These are phyloP conservation scores for Ciconia maguari DNA, from an alignment of 2,113 vertebrate genomes.

Conservation along the genomic window DNA sequence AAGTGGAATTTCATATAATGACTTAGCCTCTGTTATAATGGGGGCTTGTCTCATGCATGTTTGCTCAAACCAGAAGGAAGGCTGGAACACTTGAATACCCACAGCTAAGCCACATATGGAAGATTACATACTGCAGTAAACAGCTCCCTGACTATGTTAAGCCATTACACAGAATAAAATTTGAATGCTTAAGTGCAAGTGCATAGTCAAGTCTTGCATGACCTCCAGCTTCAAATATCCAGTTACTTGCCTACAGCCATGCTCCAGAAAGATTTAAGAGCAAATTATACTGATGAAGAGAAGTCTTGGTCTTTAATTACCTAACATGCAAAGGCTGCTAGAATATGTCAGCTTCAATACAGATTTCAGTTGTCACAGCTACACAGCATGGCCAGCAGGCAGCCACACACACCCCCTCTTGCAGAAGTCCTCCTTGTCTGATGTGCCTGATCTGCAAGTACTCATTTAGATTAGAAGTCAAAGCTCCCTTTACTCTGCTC, in stretches of 20 bases:
- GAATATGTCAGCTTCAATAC: neutral
- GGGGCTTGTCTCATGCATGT: neutral
- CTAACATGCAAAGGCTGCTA: neutral
- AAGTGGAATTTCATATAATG: neutral
- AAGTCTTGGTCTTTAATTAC: neutral
- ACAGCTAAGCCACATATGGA: neutral
- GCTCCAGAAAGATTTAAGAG: neutral
- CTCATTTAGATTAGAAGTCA: neutral
- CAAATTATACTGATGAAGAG: neutral
- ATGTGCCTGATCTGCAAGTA: neutral
- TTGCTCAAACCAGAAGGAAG: neutral
- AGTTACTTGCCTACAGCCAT: neutral
- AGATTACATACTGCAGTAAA: neutral
- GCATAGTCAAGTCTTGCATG: slow-evolving; percentile 22
- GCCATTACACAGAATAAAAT: neutral
- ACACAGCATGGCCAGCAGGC: neutral
- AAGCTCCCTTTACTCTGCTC: neutral
- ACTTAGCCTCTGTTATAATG: neutral
- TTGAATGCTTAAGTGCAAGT: slow-evolving; percentile 26
- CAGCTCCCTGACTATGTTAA: neutral
- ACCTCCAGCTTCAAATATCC: slow-evolving; percentile 19
- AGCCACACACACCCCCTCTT: neutral
- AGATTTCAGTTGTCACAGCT: neutral
- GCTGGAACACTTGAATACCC: neutral
- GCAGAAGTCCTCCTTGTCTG: neutral